Evolutionary conservation across 2,888 invertebrate genomes (phyloP).

Genomic region (Maniola hyperantus): DNA sequence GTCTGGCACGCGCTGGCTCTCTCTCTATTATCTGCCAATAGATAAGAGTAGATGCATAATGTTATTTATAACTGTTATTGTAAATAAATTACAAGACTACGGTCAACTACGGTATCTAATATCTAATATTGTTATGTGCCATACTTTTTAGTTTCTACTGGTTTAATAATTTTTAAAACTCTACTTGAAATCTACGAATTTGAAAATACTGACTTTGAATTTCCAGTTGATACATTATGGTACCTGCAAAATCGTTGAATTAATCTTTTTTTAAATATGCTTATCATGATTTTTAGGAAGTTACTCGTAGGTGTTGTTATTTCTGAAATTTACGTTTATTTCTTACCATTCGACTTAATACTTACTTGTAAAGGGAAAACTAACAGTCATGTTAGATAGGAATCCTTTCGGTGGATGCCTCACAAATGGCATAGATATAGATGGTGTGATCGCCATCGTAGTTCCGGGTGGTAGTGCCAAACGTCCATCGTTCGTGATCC

Average conservation of each 20-base stretch:
- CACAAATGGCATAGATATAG: constrained; percentile 91
- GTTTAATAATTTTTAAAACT: constrained; percentile 1
- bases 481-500: constrained; percentile 93
- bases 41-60: constrained; percentile 2
- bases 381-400: constrained; percentile 91
- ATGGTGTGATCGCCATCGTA: constrained; percentile 89
- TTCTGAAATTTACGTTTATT: no score
- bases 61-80: constrained; percentile 16
- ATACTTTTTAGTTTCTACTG: constrained; percentile 24
- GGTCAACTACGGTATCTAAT: not conserved
- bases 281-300: no score
- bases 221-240: constrained; percentile 60
- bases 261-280: no score
- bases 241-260: constrained; percentile 60
- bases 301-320: no score
- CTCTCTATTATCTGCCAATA: no score
- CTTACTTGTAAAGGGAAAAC: constrained; percentile 93
- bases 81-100: constrained; percentile 10
- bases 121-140: constrained; percentile 1
- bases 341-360: constrained; percentile 42
- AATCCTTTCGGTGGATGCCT: constrained; percentile 93
- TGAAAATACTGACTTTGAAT: constrained; percentile 64
- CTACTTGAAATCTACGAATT: constrained; percentile 43
- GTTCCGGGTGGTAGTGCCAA: constrained; percentile 93
- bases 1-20: no score